Evolutionary conservation across 2,888 invertebrate species (phyloP), one percentile per base, ranked within the genome.

Genomic region (Cheilosia grossa): DNA sequence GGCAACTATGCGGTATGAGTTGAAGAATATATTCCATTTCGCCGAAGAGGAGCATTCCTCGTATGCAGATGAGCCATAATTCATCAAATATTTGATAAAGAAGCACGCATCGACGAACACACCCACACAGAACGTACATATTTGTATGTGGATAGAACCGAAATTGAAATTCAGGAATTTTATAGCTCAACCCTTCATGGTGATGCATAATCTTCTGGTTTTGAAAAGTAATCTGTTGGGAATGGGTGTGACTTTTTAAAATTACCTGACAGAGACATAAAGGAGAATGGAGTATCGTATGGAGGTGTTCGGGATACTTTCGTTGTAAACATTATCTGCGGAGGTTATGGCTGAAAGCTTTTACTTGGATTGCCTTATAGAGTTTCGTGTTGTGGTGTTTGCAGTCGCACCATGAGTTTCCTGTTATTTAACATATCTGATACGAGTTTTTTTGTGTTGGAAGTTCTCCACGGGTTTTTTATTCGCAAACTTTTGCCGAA

Each of bases 41-140:
- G 49, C 51, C 27, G 21, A 6, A 56, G 10, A 10, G 6, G 27
- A 53, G 47, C 21, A 21, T 47, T 72, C 40, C 9, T 47, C n/a
- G 7, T 2, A 19, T 17, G 44, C 0, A 10, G 33, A 10, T 3
- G 17, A n/a, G 1, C 0, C n/a, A 44, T 73, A 47, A 44, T 53
- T 47, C n/a, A 54, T 47, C 61, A 73, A 73, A 73, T 73, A 73
- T 73, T 73, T 73, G 61, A 63, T 63, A 73, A 44, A 21, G 51
- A 42, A 7, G 2, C 42, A 21, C 51, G 13, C 21, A 30, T 54
- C 13, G 10, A 9, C 27, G 17, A 17, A 44, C 44, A 44, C 7
- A 19, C 15, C 6, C 24, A 37, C 13, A 49, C n/a, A n/a, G 10
- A 40, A 44, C 19, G 40, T 9, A 53, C 13, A 37, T 37, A 37